phyloP scores from a whole-genome alignment of 2,113 vertebrate genomes.

The Phyllopteryx taeniolatus region DNA sequence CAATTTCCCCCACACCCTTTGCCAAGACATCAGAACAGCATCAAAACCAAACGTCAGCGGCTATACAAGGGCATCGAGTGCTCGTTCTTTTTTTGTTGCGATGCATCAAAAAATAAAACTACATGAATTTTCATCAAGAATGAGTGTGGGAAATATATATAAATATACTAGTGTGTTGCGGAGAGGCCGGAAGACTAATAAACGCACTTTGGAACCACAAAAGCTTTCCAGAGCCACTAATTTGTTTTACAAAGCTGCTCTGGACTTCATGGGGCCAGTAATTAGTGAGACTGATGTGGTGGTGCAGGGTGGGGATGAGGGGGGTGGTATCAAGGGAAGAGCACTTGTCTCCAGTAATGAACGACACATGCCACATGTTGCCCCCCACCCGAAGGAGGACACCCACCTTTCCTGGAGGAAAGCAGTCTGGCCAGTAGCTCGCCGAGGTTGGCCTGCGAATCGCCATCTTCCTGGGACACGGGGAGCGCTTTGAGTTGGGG shows the following conservation, averaged over 20 bases:
- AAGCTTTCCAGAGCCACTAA: conserved; percentile 66
- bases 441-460: conserved; percentile 79
- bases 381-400: not conserved
- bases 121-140: not conserved
- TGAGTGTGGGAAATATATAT: conserved; percentile 10
- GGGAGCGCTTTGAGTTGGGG: conserved; percentile 68
- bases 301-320: conserved; percentile 11
- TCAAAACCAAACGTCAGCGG: not conserved
- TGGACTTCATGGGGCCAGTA: conserved; percentile 44
- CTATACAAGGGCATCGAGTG: not conserved
- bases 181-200: conserved; percentile 50
- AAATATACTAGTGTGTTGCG: conserved; percentile 2
- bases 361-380: conserved; percentile 19
- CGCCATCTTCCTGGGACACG: conserved; percentile 62
- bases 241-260: conserved; percentile 59
- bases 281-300: conserved; percentile 37
- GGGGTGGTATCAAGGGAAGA: conserved; percentile 10
- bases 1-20: not conserved
- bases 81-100: conserved; percentile 1
- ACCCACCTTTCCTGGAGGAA: conserved; percentile 84
- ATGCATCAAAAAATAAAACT: not conserved
- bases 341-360: conserved; percentile 27
- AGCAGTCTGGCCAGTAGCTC: conserved; percentile 86
- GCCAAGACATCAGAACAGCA: not conserved
- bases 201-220: conserved; percentile 61